These are phyloP conservation scores for Pyrrhosoma nymphula DNA, from an alignment of 2,888 invertebrate species.

Conservation along the genomic window DNA sequence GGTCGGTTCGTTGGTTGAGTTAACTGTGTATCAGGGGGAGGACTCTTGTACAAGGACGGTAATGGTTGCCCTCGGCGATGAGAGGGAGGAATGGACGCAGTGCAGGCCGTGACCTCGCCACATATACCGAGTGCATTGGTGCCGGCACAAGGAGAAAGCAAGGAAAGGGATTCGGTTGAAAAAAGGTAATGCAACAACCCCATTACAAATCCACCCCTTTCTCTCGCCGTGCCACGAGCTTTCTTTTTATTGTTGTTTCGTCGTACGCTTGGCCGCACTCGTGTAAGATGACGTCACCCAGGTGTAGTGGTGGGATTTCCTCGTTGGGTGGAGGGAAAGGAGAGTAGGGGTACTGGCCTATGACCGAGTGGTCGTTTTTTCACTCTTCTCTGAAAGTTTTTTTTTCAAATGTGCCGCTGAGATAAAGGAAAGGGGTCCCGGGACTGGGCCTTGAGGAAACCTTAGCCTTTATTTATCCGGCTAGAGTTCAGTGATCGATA, in stretches of 20 bases:
- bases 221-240: background rate
- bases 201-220: background rate
- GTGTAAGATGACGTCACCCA: background rate
- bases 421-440: background rate
- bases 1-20: too few species aligned
- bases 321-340: background rate
- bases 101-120: conserved; percentile 24
- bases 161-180: background rate
- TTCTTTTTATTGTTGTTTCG: background rate
- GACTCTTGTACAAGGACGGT: too few species aligned
- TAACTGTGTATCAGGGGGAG: too few species aligned
- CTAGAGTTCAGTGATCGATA: background rate
- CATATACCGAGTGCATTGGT: background rate
- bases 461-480: background rate
- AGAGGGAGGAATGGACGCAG: background rate
- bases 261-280: background rate
- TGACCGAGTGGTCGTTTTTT: background rate
- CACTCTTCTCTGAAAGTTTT: background rate
- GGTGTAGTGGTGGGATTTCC: background rate
- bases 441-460: background rate
- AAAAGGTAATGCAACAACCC: background rate
- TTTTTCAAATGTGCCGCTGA: background rate
- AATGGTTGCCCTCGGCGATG: background rate
- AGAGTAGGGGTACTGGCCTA: background rate
- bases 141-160: background rate